These are phyloP conservation scores for Astur gentilis DNA, from an alignment of 2,113 vertebrate genomes.

Conservation along the genomic window DNA sequence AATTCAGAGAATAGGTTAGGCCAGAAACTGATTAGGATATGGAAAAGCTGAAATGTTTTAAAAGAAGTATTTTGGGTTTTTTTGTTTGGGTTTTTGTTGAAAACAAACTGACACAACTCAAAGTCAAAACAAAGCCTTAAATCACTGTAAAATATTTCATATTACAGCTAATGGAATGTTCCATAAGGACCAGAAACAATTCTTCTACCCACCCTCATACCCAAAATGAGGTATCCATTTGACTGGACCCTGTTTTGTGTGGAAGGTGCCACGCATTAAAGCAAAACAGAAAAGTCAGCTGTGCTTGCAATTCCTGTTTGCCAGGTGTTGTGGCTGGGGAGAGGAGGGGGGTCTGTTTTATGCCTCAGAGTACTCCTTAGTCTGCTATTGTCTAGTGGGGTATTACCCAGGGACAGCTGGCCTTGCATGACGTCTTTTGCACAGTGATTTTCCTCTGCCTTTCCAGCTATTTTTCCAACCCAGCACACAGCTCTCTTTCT, in stretches of 20 bases:
- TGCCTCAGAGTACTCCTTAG: background rate
- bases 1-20: background rate
- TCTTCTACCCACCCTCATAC: background rate
- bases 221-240: background rate
- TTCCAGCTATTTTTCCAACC: background rate
- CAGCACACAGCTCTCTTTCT: background rate
- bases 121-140: background rate
- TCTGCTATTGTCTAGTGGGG: background rate
- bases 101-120: background rate
- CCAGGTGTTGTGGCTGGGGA: background rate
- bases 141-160: background rate
- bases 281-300: background rate
- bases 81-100: background rate
- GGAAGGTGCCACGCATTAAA: background rate
- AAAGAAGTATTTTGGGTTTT: background rate
- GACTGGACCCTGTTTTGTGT: background rate
- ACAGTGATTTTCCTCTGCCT: background rate
- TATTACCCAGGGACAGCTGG: background rate
- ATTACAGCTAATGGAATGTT: background rate
- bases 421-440: background rate
- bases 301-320: background rate
- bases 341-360: background rate
- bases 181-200: background rate
- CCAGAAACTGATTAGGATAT: background rate
- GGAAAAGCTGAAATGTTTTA: background rate